A percentile compares a stretch with the other conserved stretches of the same genome.
These are phyloP conservation scores for Pempheris klunzingeri DNA, from an alignment of 2,797 vertebrate genomes.

Conservation along the genomic window DNA sequence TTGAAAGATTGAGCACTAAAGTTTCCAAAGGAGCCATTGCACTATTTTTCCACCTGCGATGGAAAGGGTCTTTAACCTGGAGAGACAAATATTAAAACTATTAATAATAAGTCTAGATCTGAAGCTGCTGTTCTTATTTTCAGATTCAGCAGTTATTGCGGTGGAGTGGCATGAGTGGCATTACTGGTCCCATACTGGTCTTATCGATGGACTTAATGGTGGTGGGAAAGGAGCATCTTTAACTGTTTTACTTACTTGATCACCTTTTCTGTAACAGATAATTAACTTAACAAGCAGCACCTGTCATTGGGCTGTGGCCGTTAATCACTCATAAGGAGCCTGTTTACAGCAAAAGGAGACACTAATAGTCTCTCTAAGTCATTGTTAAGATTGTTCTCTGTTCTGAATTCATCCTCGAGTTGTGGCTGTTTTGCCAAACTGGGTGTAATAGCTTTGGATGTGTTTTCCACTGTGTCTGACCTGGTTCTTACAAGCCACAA, in stretches of 20 bases:
- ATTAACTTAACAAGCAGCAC: constrained; percentile 38
- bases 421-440: not conserved
- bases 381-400: constrained; percentile 1
- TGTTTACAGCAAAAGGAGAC: no score
- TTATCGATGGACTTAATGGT: not conserved
- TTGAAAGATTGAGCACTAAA: no score
- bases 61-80: not conserved
- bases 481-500: constrained; percentile 96
- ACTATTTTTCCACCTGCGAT: no score
- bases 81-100: not conserved
- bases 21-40: no score
- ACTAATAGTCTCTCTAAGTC: constrained; percentile 12
- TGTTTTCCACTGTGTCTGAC: constrained; percentile 77
- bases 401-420: not conserved
- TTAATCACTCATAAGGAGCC: constrained; percentile 28
- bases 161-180: no score
- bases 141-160: not conserved
- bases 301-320: constrained; percentile 25
- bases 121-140: not conserved
- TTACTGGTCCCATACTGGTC: not conserved
- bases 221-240: not conserved
- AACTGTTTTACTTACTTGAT: not conserved
- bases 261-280: constrained; percentile 10
- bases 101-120: not conserved
- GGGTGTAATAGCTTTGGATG: not conserved